A percentile compares a stretch with the other conserved stretches of the same genome.
phyloP scores from a whole-genome alignment of 2,797 vertebrate genomes.

The Poliocrania exsul region DNA sequence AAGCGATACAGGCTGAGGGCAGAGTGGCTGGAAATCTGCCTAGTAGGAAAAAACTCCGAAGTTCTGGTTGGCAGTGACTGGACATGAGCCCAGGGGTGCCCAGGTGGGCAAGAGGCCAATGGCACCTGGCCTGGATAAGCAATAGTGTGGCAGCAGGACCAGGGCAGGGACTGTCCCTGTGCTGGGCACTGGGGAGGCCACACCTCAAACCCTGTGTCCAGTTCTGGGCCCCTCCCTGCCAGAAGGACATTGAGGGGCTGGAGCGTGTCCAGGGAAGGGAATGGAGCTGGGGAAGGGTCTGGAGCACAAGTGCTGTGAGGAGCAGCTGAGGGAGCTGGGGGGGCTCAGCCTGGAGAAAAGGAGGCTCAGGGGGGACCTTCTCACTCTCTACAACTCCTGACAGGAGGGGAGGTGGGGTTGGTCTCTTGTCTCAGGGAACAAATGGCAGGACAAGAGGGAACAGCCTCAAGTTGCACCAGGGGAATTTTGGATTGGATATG shows the following conservation, averaged over 20 bases:
- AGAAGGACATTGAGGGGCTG: neutral
- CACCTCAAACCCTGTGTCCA: neutral
- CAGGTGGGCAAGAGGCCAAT: neutral
- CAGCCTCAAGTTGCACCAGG: fast-evolving
- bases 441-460: neutral
- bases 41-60: neutral
- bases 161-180: neutral
- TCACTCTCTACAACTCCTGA: fast-evolving
- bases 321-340: neutral
- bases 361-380: neutral
- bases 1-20: neutral
- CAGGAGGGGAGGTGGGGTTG: fast-evolving
- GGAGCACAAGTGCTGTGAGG: neutral
- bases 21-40: neutral
- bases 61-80: fast-evolving
- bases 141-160: neutral
- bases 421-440: neutral
- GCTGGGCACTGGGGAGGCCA: neutral
- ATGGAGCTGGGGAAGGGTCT: neutral
- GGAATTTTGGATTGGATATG: neutral
- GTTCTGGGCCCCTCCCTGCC: neutral
- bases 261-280: neutral
- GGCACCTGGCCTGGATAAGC: neutral
- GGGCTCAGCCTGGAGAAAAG: neutral
- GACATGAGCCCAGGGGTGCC: neutral